Evolutionary conservation across 1,140 invertebrate genomes (phyloP).

Genomic region (Notospermus geniculatus): DNA sequence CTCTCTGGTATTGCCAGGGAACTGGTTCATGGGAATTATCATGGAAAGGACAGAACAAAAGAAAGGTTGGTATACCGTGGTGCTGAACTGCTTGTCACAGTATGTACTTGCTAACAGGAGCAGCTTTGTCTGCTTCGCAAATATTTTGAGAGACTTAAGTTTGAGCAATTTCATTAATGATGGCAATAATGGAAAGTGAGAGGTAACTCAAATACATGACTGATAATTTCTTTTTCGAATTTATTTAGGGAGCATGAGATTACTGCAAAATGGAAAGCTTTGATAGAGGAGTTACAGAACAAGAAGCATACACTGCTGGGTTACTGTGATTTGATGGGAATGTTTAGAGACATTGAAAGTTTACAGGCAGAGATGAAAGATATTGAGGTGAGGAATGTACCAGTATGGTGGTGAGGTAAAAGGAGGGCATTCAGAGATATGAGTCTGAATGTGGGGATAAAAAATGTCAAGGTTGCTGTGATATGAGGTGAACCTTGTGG

Average conservation of each 20-base stretch:
- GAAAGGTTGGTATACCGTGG: slow-evolving; percentile 52
- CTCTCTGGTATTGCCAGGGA: slow-evolving; percentile 88
- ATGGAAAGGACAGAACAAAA: slow-evolving; percentile 79
- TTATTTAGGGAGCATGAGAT: slow-evolving; percentile 75
- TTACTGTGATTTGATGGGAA: slow-evolving; percentile 69
- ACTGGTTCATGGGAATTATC: slow-evolving; percentile 86
- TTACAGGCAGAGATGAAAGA: slow-evolving; percentile 78
- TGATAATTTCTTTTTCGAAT: background rate
- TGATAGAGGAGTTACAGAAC: slow-evolving; percentile 80
- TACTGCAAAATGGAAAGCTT: slow-evolving; percentile 79
- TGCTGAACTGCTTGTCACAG: too few relatives aligned
- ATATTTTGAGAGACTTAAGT: too few relatives aligned
- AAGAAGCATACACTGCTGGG: slow-evolving; percentile 76
- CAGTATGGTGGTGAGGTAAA: too few relatives aligned
- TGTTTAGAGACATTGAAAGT: slow-evolving; percentile 90
- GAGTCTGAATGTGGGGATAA: too few relatives aligned
- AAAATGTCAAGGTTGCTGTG: too few relatives aligned
- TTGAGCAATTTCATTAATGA: too few relatives aligned
- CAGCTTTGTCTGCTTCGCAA: too few relatives aligned
- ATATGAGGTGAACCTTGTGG: too few relatives aligned
- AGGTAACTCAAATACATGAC: too few relatives aligned
- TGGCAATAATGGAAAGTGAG: too few relatives aligned
- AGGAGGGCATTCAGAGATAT: too few relatives aligned
- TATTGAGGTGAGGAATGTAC: slow-evolving; percentile 69
- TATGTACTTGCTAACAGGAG: too few relatives aligned